Evolutionary conservation across 2,113 vertebrate species (phyloP), one percentile per base, ranked within the genome.

Genomic region (Pteruthius melanotis): DNA sequence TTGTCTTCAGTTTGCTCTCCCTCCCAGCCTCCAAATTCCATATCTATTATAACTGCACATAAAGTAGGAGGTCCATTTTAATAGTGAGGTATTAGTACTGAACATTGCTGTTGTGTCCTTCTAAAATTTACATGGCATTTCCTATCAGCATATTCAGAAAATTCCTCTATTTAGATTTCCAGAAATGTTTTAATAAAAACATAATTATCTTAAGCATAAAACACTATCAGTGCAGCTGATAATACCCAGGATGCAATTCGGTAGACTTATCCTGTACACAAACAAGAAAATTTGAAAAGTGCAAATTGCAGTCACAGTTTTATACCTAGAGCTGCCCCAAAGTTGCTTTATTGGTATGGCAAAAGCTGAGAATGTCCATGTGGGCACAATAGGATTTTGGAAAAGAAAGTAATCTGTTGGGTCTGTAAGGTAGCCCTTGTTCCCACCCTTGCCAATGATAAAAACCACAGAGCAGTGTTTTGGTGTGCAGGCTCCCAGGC

Each of bases 341-440:
- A 52, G 35, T 75, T 12, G 2, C 17, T 82, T 70, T 53, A 61
- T 31, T 53, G 10, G 6, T 20, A 16, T 50, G 20, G 35, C 11
- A 71, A 45, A 79, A 79, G 4, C 40, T 66, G 16, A 37, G 13
- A 27, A 33, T 57, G 35, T 37, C 39, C 13, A 7, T 11, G 2
- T 33, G 31, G 42, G 7, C 10, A 16, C 13, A 82, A 14, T 17
- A 69, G 21, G 14, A 52, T 85, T 74, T 64, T 85, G n/a, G 21
- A 42, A 70, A 49, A 69, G 5, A 39, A 5, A 40, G 13, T 71
- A 21, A 54, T 54, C 11, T 20, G 2, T 16, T 20, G 4, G 11
- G 8, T 15, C 26, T 75, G 7, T 60, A 59, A 56, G 0, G 1
- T 28, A 65, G 13, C 18, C 8, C 27, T 74, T 0, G 0, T 27